These are phyloP conservation scores for Rhincodon typus DNA, from an alignment of 2,797 vertebrate species.

Conservation along the genomic window DNA sequence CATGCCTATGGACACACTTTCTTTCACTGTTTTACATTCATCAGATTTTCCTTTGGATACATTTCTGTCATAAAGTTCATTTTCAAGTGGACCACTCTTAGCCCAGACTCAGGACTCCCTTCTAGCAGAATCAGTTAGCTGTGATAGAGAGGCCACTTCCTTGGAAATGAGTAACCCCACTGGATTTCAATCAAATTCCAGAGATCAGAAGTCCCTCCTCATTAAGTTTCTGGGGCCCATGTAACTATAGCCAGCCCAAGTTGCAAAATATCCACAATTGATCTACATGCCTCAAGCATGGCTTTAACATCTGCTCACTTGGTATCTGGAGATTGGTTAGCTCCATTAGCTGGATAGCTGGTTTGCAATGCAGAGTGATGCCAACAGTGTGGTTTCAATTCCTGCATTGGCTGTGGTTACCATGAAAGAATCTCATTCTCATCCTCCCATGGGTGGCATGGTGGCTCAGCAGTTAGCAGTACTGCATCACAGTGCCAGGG, in stretches of 20 bases:
- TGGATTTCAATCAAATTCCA: not conserved
- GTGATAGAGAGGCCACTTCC: not conserved
- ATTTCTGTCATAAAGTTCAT: not conserved
- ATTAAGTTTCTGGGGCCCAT: not conserved
- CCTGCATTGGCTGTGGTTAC: too few relatives aligned
- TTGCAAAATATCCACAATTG: not conserved
- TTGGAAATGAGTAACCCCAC: not conserved
- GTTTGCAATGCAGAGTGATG: too few relatives aligned
- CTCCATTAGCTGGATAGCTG: too few relatives aligned
- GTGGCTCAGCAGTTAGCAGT: too few relatives aligned
- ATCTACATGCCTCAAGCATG: not conserved
- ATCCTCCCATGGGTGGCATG: too few relatives aligned
- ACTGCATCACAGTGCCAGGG: too few relatives aligned
- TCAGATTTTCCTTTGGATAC: not conserved
- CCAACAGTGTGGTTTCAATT: too few relatives aligned
- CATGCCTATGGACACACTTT: not conserved
- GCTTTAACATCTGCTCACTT: not conserved
- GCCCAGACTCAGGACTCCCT: not conserved
- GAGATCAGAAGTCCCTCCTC: not conserved
- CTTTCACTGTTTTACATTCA: not conserved
- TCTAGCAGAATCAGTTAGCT: not conserved
- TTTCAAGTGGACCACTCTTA: not conserved
- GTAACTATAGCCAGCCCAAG: not conserved
- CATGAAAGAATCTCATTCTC: too few relatives aligned
- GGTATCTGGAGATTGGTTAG: not conserved